Conservation (phyloP, 2,888 invertebrate genomes). For the Sericinus montela region DNA sequence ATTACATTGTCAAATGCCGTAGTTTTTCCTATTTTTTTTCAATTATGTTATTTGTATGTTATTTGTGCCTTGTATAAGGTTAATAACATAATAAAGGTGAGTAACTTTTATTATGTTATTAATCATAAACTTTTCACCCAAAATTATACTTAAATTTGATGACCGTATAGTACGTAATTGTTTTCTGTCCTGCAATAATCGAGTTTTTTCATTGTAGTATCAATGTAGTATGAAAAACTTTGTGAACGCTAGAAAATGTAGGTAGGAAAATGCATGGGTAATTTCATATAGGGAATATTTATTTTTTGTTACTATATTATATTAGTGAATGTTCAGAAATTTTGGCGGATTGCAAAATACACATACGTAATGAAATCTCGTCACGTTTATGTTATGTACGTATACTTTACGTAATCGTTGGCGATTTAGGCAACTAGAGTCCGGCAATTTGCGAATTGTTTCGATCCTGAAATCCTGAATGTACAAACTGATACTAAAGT, state of each 20-base stretch:
- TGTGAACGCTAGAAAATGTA: conserved; percentile 62
- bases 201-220: conserved; percentile 5
- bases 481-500: conserved; percentile 62
- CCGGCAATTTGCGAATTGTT: conserved; percentile 9
- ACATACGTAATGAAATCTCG: conserved; percentile 39
- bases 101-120: no score
- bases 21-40: no score
- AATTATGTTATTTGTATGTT: no score
- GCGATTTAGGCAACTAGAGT: neutral
- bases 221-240: conserved; percentile 40
- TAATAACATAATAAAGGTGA: no score
- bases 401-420: neutral
- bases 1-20: conserved; percentile 3
- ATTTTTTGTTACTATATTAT: conserved; percentile 48
- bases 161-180: no score
- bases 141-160: no score
- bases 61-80: no score
- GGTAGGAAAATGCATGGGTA: conserved; percentile 58
- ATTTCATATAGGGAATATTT: conserved; percentile 48
- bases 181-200: neutral
- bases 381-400: conserved; percentile 13
- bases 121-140: no score
- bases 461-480: conserved; percentile 70
- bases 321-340: conserved; percentile 57
- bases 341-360: conserved; percentile 39